phyloP scores from a whole-genome alignment of 2,113 vertebrate species.

The Mixornis gularis region DNA sequence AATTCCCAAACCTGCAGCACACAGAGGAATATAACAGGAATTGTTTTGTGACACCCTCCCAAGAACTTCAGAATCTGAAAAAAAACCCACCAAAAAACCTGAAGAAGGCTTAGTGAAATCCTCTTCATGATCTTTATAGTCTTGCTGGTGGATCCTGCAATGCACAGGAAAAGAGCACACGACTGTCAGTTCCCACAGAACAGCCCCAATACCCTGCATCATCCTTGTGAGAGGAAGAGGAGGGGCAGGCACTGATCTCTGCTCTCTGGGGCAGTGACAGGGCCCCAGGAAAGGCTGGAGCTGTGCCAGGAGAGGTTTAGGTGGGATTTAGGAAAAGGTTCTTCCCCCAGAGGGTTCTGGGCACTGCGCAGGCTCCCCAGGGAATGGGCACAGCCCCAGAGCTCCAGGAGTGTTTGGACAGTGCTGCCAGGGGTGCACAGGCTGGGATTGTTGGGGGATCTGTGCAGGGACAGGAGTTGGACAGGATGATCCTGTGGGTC shows the following conservation, averaged over 20 bases:
- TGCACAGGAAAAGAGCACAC: background rate
- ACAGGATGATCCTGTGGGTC: too few relatives aligned
- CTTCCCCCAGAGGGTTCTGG: background rate
- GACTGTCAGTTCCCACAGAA: background rate
- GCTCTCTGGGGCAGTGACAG: background rate
- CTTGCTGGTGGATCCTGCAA: background rate
- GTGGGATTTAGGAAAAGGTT: accelerated
- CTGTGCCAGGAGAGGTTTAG: accelerated
- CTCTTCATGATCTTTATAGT: background rate
- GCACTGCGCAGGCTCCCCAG: background rate
- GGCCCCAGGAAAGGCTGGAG: accelerated
- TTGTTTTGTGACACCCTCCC: background rate
- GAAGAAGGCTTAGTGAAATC: background rate
- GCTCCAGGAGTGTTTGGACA: background rate
- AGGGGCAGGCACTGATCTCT: background rate
- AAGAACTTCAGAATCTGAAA: background rate
- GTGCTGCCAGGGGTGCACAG: accelerated
- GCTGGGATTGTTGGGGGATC: background rate
- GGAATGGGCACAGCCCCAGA: background rate
- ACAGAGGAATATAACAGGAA: background rate
- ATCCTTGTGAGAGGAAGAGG: accelerated
- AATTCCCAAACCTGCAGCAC: background rate
- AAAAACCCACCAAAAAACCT: background rate
- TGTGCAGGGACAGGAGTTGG: accelerated
- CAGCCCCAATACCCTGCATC: background rate